A percentile compares a stretch with the other conserved stretches of the same genome.
These are phyloP conservation scores for Drosophila greeni DNA, from an alignment of 2,888 invertebrate species.

Conservation along the genomic window DNA sequence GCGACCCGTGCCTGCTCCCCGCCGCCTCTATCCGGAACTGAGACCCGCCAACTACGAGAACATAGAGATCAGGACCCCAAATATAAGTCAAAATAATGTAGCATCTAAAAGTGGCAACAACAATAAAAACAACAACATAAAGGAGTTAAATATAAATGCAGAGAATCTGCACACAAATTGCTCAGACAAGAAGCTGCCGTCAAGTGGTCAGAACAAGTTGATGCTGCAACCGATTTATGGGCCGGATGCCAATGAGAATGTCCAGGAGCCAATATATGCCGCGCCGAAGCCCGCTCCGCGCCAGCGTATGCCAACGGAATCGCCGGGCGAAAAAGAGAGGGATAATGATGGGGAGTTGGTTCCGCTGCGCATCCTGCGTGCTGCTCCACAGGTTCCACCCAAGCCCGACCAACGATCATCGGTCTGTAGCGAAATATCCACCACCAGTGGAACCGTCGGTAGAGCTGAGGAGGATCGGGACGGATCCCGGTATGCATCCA, in stretches of 20 bases:
- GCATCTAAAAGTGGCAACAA: slow-evolving; percentile 31
- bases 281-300: slow-evolving; percentile 77
- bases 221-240: slow-evolving; percentile 69
- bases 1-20: slow-evolving; percentile 77
- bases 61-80: slow-evolving; percentile 72
- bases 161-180: slow-evolving; percentile 73
- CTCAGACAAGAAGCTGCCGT: slow-evolving; percentile 67
- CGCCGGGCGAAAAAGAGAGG: background rate
- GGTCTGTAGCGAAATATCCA: slow-evolving; percentile 72
- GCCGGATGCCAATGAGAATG: slow-evolving; percentile 76
- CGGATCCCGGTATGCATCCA: slow-evolving; percentile 67
- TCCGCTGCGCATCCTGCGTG: slow-evolving; percentile 19
- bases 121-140: slow-evolving; percentile 46
- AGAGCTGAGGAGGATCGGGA: slow-evolving; percentile 43
- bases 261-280: slow-evolving; percentile 57
- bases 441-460: slow-evolving; percentile 50
- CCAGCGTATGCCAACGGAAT: slow-evolving; percentile 50
- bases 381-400: slow-evolving; percentile 52
- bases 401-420: slow-evolving; percentile 70
- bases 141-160: slow-evolving; percentile 73
- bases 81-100: slow-evolving; percentile 20
- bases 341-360: background rate
- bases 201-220: slow-evolving; percentile 65
- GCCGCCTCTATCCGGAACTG: slow-evolving; percentile 73
- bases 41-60: slow-evolving; percentile 77